Conservation (phyloP, 2,888 invertebrate genomes). For the Pilophorus perplexus region DNA sequence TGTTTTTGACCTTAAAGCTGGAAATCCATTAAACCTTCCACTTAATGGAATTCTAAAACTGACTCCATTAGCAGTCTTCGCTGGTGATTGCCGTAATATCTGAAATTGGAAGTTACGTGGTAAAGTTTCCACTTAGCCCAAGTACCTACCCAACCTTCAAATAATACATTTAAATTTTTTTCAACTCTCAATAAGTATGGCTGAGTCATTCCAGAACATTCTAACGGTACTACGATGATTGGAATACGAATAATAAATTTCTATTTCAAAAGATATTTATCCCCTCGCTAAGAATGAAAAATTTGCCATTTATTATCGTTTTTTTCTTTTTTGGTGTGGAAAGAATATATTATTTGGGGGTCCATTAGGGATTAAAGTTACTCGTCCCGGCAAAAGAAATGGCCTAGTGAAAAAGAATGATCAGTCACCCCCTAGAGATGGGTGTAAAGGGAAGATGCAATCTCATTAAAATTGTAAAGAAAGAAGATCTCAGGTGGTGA, state of each 20-base stretch:
- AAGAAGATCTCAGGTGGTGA: constrained; percentile 40
- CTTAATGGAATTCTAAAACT: background rate
- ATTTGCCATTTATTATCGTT: constrained; percentile 3
- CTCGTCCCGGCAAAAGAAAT: constrained; percentile 12
- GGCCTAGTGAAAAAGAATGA: constrained; percentile 32
- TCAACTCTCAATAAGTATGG: too few relatives aligned
- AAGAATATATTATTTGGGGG: background rate
- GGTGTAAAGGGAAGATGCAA: constrained; percentile 29
- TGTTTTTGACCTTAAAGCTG: constrained; percentile 10
- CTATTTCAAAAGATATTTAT: too few relatives aligned
- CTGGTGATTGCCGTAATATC: too few relatives aligned
- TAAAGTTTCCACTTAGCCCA: too few relatives aligned
- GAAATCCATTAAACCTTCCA: constrained; percentile 9
- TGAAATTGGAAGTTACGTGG: too few relatives aligned
- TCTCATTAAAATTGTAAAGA: constrained; percentile 42
- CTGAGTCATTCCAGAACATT: too few relatives aligned
- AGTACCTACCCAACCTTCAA: too few relatives aligned
- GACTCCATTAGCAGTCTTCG: constrained; percentile 4
- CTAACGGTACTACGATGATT: too few relatives aligned
- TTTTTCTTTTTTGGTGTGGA: too few relatives aligned
- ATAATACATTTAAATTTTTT: too few relatives aligned
- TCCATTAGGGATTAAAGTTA: constrained; percentile 39
- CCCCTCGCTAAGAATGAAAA: too few relatives aligned
- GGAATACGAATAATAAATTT: too few relatives aligned
- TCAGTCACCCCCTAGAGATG: constrained; percentile 37